These are phyloP conservation scores for Aspiorhynchus laticeps DNA, from an alignment of 2,113 vertebrate species.

Conservation along the genomic window DNA sequence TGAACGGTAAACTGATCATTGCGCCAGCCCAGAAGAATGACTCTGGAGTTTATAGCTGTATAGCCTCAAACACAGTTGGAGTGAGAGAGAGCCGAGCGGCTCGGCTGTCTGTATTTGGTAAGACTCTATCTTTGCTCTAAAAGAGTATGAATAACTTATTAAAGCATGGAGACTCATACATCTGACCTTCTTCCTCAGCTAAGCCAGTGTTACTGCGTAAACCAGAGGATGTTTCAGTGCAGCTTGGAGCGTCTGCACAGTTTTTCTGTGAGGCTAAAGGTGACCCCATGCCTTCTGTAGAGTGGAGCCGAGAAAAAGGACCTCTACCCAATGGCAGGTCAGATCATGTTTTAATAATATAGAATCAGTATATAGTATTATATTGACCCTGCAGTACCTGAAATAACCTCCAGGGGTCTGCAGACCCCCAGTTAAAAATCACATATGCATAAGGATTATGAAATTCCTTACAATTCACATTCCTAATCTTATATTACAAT, in stretches of 20 bases:
- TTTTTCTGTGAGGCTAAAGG: conserved; percentile 79
- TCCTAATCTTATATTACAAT: not conserved
- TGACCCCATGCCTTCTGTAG: conserved; percentile 75
- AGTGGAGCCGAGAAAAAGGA: conserved; percentile 83
- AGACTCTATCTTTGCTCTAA: not conserved
- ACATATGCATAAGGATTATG: not conserved
- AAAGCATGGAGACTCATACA: not conserved
- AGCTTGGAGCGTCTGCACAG: conserved; percentile 73
- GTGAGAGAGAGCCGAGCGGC: conserved; percentile 83
- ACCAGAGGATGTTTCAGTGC: conserved; percentile 69
- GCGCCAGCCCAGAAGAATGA: conserved; percentile 76
- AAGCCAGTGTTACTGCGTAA: conserved; percentile 74
- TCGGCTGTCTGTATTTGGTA: conserved; percentile 69
- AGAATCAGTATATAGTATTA: too few species aligned
- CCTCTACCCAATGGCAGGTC: conserved; percentile 84
- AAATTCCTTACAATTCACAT: not conserved
- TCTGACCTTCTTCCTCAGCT: conserved; percentile 65
- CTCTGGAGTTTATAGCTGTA: conserved; percentile 83
- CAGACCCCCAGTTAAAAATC: too few species aligned
- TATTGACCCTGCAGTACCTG: too few species aligned
- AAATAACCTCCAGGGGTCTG: too few species aligned
- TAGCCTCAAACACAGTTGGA: conserved; percentile 81
- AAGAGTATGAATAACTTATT: not conserved
- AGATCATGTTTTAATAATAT: conserved; percentile 57
- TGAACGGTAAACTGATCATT: conserved; percentile 80